Percentiles rank a stretch among this genome's conserved stretches.
phyloP scores from a whole-genome alignment of 2,888 invertebrate species.

The Lycaena phlaeas region DNA sequence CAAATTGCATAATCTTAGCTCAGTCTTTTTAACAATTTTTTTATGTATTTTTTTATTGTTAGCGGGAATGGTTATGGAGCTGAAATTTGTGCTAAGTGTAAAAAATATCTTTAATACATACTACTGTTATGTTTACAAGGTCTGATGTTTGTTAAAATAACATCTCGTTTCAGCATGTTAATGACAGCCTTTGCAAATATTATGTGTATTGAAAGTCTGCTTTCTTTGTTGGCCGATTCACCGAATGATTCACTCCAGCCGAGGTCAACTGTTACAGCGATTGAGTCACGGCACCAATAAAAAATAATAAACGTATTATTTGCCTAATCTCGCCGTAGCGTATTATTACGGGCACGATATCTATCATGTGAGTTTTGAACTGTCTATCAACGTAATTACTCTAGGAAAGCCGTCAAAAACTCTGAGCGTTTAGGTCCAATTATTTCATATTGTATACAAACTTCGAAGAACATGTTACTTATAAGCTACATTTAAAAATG shows the following conservation, averaged over 20 bases:
- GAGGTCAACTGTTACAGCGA: constrained; percentile 34
- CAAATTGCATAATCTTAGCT: too few relatives aligned
- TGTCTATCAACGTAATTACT: constrained; percentile 16
- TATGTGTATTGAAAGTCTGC: constrained; percentile 19
- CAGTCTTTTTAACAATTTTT: too few relatives aligned
- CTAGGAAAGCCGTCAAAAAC: constrained; percentile 4
- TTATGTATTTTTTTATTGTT: too few relatives aligned
- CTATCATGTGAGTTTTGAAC: constrained; percentile 12
- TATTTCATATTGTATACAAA: too few relatives aligned
- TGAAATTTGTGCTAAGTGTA: too few relatives aligned
- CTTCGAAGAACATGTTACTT: too few relatives aligned
- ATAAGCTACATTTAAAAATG: too few relatives aligned
- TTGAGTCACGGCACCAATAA: constrained; percentile 37
- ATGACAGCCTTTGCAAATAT: constrained; percentile 10
- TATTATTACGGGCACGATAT: constrained; percentile 17
- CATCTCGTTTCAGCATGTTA: constrained; percentile 1
- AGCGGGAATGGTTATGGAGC: too few relatives aligned
- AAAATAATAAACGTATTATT: constrained; percentile 29
- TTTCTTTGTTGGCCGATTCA: constrained; percentile 37
- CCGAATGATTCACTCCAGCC: constrained; percentile 33
- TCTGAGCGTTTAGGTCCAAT: too few relatives aligned
- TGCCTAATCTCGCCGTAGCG: constrained; percentile 16
- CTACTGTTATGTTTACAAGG: too few relatives aligned
- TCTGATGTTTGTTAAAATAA: too few relatives aligned
- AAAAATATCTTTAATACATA: too few relatives aligned